Evolutionary conservation across 1,140 invertebrate genomes (phyloP).

Genomic region (Drosophila ambigua): DNA sequence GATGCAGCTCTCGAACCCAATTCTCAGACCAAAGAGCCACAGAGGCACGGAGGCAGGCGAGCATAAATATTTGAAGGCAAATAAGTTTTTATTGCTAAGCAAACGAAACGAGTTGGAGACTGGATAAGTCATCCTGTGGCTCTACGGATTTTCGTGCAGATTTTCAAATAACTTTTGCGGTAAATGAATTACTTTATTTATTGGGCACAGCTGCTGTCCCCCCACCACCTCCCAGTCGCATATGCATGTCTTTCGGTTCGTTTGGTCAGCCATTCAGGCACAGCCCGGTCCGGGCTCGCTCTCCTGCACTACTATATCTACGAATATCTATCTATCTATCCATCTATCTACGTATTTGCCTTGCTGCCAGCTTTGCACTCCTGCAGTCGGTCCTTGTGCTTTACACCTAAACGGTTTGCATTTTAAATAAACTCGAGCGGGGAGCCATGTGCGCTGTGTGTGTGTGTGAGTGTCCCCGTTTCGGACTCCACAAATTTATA

Average conservation of each 20-base stretch:
- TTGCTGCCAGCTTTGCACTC: slow-evolving; percentile 41
- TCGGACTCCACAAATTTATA: slow-evolving; percentile 56
- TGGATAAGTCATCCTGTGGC: slow-evolving; percentile 48
- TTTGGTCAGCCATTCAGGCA: slow-evolving; percentile 29
- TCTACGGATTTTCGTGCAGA: slow-evolving; percentile 57
- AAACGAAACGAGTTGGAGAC: slow-evolving; percentile 55
- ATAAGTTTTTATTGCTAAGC: slow-evolving; percentile 75
- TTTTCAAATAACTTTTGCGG: slow-evolving; percentile 79
- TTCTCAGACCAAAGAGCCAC: neutral
- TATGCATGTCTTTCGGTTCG: slow-evolving; percentile 48
- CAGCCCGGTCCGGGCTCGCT: neutral
- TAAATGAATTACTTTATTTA: slow-evolving; percentile 82
- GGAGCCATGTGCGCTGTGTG: neutral
- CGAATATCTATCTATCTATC: neutral
- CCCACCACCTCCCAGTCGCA: slow-evolving; percentile 41
- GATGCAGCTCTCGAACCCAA: slow-evolving; percentile 23
- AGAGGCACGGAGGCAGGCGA: neutral
- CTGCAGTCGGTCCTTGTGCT: neutral
- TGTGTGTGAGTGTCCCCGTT: neutral
- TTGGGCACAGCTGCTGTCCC: slow-evolving; percentile 61
- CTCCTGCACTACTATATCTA: neutral
- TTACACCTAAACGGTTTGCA: slow-evolving; percentile 61
- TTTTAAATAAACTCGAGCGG: slow-evolving; percentile 45
- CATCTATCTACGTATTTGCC: neutral
- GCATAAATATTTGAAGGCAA: slow-evolving; percentile 78